These are phyloP conservation scores for Agrilus planipennis DNA, from an alignment of 1,140 invertebrate genomes.

Conservation along the genomic window DNA sequence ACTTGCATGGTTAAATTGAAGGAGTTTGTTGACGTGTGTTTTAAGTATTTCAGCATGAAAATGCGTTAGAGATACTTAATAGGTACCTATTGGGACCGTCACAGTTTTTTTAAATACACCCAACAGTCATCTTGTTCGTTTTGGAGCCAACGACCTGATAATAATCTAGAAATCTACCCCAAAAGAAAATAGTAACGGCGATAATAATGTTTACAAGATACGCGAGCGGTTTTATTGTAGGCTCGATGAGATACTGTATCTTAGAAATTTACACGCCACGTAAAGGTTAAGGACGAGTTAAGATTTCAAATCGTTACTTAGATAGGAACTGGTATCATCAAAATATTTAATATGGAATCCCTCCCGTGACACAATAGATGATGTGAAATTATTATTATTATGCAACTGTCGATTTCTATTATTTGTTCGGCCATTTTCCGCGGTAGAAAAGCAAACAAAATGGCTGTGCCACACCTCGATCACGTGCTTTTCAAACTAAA, in stretches of 20 bases:
- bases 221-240: conserved; percentile 22
- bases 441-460: not conserved
- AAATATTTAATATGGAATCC: conserved; percentile 27
- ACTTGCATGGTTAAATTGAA: no score
- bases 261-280: conserved; percentile 15
- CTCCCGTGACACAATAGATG: conserved; percentile 7
- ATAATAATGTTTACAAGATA: conserved; percentile 24
- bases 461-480: conserved; percentile 5
- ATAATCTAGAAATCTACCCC: conserved; percentile 5
- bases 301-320: conserved; percentile 13
- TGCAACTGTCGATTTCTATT: no score
- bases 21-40: no score
- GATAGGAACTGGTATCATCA: conserved; percentile 14
- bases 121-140: no score
- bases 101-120: no score
- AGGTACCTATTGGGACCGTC: no score
- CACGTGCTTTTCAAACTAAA: conserved; percentile 1
- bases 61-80: no score
- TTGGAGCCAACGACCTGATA: conserved; percentile 4
- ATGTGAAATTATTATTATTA: no score
- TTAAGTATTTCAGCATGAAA: no score
- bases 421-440: no score
- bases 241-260: conserved; percentile 19
- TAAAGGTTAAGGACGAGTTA: conserved; percentile 18
- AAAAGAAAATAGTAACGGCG: conserved; percentile 14